Evolutionary conservation across 2,888 invertebrate genomes (phyloP), one percentile per base, ranked within the genome.

Genomic region (Aquatica leii): DNA sequence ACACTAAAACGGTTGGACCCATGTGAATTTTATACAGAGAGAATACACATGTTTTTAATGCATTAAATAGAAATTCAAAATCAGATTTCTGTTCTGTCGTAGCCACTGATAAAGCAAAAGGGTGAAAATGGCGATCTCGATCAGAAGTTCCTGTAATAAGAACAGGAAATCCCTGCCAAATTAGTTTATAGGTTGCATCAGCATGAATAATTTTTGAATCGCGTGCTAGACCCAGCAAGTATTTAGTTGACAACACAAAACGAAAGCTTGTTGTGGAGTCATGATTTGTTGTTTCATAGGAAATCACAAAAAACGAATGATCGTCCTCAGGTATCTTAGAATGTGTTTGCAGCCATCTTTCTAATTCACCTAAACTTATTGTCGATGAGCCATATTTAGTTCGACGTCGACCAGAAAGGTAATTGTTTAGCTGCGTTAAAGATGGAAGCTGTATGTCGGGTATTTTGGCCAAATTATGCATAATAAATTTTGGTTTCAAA

Each of bases 321-420:
- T 43, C 55, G 15, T 55, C 41, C 12, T 43, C 43, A 11, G 55
- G 55, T n/a, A 46, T 40, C 43, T 14, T 11, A 3, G 41, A 54
- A 20, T 41, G 40, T 4, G 4, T 18, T 17, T 5, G 17, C 8
- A 46, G n/a, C 17, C 17, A 49, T n/a, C 3, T 21, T 49, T 52
- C 52, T 14, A 52, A 52, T 35, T 37, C 52, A 35, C 52, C 52
- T n/a, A 52, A 35, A 52, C 35, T 52, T 18, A 52, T 52, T 34
- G 52, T 52, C 2, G 15, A 21, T 35, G 52, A 31, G 11, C 52
- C 35, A 52, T 35, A 35, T 52, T 21, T 52, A 20, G 31, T 34
- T 11, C n/a, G 31, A 20, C 51, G 51, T 21, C 31, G 31, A 9
- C 31, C 51, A 51, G 24, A 6, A 6, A 31, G 9, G 9, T 31